These are phyloP conservation scores for Rambutsinella grinnellia DNA, from an alignment of 2,888 invertebrate species.

Conservation along the genomic window DNA sequence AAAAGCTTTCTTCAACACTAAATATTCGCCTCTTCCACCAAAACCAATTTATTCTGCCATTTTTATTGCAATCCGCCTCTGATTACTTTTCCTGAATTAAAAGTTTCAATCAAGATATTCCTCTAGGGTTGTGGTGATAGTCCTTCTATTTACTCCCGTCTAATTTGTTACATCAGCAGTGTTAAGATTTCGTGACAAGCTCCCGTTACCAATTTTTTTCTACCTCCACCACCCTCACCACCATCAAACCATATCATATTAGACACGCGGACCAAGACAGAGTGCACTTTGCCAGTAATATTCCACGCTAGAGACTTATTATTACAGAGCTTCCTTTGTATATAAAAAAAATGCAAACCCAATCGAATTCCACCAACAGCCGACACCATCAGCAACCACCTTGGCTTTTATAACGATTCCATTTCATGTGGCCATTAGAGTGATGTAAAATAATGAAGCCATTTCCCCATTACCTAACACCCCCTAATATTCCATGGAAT, in stretches of 20 bases:
- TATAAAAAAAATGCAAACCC: constrained; percentile 19
- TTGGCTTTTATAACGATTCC: constrained; percentile 6
- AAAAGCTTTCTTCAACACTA: background rate
- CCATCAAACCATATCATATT: no score
- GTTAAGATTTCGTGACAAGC: constrained; percentile 37
- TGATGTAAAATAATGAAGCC: background rate
- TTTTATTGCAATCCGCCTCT: background rate
- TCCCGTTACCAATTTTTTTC: constrained; percentile 43
- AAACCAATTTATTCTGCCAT: background rate
- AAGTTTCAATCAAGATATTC: background rate
- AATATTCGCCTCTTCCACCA: background rate
- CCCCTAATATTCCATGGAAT: constrained; percentile 31
- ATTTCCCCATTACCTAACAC: background rate
- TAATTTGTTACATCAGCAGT: constrained; percentile 44
- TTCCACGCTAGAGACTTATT: constrained; percentile 37
- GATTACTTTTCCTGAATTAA: constrained; percentile 2
- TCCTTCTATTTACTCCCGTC: constrained; percentile 8
- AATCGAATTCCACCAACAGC: background rate
- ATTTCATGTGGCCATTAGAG: background rate
- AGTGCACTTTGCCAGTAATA: constrained; percentile 35
- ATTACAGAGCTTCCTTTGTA: no score
- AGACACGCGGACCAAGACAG: constrained; percentile 38
- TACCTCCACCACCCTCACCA: no score
- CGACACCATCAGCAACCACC: background rate
- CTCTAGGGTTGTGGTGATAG: background rate